These are phyloP conservation scores for Mallateleia sp. DNA, from an alignment of 2,888 invertebrate genomes.

Conservation along the genomic window DNA sequence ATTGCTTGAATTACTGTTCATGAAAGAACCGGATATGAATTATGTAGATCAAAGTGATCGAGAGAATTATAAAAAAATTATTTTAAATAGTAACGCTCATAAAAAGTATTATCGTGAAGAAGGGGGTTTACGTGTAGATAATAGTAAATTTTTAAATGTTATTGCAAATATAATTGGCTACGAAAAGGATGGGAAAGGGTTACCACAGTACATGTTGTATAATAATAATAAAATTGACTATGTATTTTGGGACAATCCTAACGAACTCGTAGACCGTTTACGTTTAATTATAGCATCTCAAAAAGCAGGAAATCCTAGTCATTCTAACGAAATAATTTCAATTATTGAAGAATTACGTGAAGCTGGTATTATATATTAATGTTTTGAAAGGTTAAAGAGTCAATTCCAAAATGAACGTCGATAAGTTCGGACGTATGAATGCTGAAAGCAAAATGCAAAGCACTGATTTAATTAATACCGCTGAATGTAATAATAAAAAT, in stretches of 20 bases:
- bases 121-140: too few species aligned
- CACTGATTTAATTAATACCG: neutral
- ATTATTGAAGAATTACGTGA: conserved; percentile 34
- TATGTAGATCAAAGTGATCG: too few species aligned
- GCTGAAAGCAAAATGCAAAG: too few species aligned
- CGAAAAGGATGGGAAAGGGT: neutral
- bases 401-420: conserved; percentile 8
- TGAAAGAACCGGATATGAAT: conserved; percentile 18
- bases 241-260: conserved; percentile 32
- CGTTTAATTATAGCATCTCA: conserved; percentile 5
- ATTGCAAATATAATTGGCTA: too few species aligned
- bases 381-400: neutral
- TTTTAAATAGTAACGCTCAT: conserved; percentile 68
- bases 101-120: conserved; percentile 69
- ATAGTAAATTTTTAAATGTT: too few species aligned
- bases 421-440: conserved; percentile 22
- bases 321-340: conserved; percentile 25
- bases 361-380: conserved; percentile 7
- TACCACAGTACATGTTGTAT: neutral
- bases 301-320: conserved; percentile 4
- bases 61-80: conserved; percentile 52
- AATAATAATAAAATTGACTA: conserved; percentile 21
- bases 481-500: neutral
- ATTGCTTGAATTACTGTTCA: neutral
- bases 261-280: conserved; percentile 34